A percentile compares a stretch with the other conserved stretches of the same genome.
Evolutionary conservation across 2,113 vertebrate genomes (phyloP).

Genomic region (Hepsetus odoe): DNA sequence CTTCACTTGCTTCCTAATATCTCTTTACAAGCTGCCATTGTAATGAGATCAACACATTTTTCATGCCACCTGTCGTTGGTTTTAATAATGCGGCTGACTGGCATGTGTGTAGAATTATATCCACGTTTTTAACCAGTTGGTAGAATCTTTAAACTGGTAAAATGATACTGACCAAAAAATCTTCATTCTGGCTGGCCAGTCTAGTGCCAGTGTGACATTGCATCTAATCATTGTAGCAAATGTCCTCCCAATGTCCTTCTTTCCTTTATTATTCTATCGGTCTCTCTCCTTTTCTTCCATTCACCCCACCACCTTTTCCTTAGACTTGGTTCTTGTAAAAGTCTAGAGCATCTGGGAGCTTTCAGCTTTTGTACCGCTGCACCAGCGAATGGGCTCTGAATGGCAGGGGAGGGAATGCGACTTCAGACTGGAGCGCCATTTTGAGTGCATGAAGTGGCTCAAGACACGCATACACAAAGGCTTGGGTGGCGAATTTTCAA

Average conservation of each 20-base stretch:
- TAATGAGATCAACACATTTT: too few species aligned
- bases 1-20: too few species aligned
- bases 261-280: background rate
- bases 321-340: background rate
- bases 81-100: too few species aligned
- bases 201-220: too few species aligned
- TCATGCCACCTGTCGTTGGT: too few species aligned
- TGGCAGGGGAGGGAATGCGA: slow-evolving; percentile 59
- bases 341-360: slow-evolving; percentile 7
- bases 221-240: too few species aligned
- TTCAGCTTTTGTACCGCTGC: background rate
- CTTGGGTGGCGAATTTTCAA: slow-evolving; percentile 58
- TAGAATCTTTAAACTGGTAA: too few species aligned
- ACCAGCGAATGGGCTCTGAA: slow-evolving; percentile 68
- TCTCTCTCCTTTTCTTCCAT: background rate
- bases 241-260: background rate
- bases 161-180: too few species aligned
- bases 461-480: slow-evolving; percentile 53
- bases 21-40: too few species aligned
- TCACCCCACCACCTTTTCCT: background rate
- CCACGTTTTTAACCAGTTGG: too few species aligned
- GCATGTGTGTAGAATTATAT: too few species aligned
- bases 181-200: too few species aligned
- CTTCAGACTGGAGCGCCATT: slow-evolving; percentile 54
- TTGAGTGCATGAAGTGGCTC: slow-evolving; percentile 57